Evolutionary conservation across 2,113 vertebrate genomes (phyloP).

Genomic region (Melozone crissalis): DNA sequence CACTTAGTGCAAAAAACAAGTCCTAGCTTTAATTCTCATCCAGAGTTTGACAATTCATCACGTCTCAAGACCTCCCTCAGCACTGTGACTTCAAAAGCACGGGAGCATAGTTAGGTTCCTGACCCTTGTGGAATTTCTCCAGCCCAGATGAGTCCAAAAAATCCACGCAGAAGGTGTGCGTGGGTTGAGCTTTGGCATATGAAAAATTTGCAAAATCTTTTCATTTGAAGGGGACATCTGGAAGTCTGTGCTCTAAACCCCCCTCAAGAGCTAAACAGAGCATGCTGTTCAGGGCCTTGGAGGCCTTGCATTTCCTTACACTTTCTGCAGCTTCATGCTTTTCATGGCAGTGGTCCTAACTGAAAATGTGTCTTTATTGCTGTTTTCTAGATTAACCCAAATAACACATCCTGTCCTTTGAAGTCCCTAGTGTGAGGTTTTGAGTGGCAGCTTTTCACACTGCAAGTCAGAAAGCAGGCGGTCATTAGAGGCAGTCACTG

Average conservation of each 20-base stretch:
- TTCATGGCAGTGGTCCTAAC: neutral
- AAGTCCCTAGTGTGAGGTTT: neutral
- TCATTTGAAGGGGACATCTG: neutral
- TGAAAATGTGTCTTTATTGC: neutral
- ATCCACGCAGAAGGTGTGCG: neutral
- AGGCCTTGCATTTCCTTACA: neutral
- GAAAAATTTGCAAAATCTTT: neutral
- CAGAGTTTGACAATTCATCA: neutral
- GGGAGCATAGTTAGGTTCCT: neutral
- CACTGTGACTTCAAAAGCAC: neutral
- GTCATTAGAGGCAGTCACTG: neutral
- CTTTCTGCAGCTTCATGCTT: neutral
- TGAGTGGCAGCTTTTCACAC: neutral
- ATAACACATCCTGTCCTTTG: neutral
- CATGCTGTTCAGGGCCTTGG: neutral
- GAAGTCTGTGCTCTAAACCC: neutral
- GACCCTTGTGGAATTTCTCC: neutral
- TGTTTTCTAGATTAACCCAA: neutral
- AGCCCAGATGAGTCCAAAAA: neutral
- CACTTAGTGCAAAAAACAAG: neutral
- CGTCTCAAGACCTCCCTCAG: neutral
- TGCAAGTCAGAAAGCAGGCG: neutral
- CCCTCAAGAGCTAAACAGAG: neutral
- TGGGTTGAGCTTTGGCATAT: neutral
- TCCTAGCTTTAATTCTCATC: neutral